Percentiles rank a stretch among this genome's conserved stretches.
Evolutionary conservation across 2,113 vertebrate species (phyloP).

Genomic region (Hepsetus odoe): DNA sequence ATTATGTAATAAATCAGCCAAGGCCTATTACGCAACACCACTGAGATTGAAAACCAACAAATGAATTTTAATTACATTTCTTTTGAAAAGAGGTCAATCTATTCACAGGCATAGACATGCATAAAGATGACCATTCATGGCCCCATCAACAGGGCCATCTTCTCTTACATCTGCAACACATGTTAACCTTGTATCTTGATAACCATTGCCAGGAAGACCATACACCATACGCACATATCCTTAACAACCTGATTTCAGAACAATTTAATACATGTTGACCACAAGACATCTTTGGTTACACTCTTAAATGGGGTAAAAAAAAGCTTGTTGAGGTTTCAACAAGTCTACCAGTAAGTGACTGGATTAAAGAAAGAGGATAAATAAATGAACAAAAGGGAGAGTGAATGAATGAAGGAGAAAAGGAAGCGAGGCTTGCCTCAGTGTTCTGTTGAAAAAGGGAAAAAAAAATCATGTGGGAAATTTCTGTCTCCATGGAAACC

Average conservation of each 20-base stretch:
- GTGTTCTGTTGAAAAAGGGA: constrained; percentile 72
- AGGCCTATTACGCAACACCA: background rate
- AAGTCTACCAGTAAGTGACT: background rate
- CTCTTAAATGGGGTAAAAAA: too few relatives aligned
- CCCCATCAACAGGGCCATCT: background rate
- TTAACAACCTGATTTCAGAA: background rate
- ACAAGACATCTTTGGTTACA: background rate
- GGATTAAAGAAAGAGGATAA: too few relatives aligned
- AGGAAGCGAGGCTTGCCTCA: constrained; percentile 1
- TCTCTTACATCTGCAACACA: background rate
- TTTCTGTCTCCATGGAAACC: constrained; percentile 76
- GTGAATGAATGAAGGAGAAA: constrained; percentile 63
- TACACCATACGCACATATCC: background rate
- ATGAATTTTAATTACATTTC: background rate
- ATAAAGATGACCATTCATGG: background rate
- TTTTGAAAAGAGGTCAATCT: background rate
- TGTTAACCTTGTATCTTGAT: background rate
- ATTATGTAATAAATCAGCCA: constrained; percentile 3
- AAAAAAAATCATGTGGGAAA: constrained; percentile 72
- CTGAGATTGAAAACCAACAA: background rate
- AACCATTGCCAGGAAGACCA: background rate
- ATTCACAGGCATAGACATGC: background rate
- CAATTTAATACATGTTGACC: background rate
- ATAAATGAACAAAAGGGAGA: background rate
- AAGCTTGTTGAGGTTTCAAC: too few relatives aligned